Conservation (phyloP, 1,140 invertebrate genomes). For the Microplitis demolitor region DNA sequence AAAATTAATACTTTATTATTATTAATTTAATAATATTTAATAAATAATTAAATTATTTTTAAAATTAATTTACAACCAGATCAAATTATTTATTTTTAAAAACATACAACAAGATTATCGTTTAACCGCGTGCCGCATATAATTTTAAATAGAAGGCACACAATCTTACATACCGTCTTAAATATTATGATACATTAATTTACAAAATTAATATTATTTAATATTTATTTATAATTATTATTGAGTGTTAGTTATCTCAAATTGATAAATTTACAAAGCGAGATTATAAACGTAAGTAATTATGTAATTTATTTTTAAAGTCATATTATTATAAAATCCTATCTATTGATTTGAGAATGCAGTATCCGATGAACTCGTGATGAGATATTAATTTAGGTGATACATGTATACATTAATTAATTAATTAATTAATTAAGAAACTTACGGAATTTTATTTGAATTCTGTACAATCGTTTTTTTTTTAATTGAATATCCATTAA, state of each 20-base stretch:
- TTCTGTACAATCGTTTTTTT: conserved; percentile 8
- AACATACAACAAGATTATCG: conserved; percentile 55
- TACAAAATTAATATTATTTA: conserved; percentile 53
- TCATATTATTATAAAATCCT: conserved; percentile 30
- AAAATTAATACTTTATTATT: neutral
- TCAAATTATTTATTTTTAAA: conserved; percentile 53
- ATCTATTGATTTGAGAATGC: conserved; percentile 15
- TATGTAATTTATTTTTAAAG: conserved; percentile 23
- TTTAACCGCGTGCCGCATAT: conserved; percentile 47
- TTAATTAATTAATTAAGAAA: neutral
- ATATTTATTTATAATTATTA: conserved; percentile 44
- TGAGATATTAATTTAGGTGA: neutral
- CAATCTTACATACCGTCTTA: conserved; percentile 45
- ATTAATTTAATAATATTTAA: neutral
- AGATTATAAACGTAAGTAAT: conserved; percentile 33
- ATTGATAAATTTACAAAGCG: conserved; percentile 49
- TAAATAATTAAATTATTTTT: conserved; percentile 13
- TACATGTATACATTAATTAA: neutral
- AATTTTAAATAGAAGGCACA: conserved; percentile 51
- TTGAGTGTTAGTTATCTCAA: conserved; percentile 40
- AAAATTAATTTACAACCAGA: conserved; percentile 23
- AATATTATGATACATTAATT: conserved; percentile 49
- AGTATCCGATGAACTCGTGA: neutral
- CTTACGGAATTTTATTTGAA: conserved; percentile 1
- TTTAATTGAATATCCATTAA: neutral